Conservation (phyloP, 2,888 invertebrate genomes). For the Xanthorhoe spadicearia region DNA sequence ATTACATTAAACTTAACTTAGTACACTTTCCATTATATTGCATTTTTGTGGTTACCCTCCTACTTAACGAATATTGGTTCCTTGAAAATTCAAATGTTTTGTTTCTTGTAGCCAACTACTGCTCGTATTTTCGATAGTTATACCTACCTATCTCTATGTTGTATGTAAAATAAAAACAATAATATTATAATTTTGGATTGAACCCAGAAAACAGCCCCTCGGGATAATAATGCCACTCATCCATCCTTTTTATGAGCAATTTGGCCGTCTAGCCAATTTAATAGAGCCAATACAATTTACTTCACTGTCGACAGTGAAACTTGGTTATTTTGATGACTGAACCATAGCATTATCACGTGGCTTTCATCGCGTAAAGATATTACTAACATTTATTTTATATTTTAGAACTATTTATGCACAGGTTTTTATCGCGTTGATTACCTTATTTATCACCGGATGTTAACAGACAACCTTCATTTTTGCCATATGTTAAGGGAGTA, state of each 20-base stretch:
- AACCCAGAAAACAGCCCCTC: constrained; percentile 2
- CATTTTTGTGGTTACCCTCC: neutral
- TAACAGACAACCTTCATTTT: no score
- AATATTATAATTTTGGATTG: neutral
- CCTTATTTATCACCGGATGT: no score
- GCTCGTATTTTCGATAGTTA: no score
- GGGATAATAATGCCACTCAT: constrained; percentile 36
- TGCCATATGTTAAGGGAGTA: no score
- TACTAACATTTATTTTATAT: no score
- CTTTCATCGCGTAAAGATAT: no score
- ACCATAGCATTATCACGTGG: neutral
- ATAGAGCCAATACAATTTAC: constrained; percentile 34
- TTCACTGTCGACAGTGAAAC: constrained; percentile 8
- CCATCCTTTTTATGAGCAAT: constrained; percentile 45
- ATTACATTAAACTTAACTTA: no score
- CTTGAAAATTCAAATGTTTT: neutral
- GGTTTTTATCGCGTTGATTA: no score
- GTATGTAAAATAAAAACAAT: no score
- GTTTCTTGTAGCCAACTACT: neutral
- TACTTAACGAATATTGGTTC: neutral
- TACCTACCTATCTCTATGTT: no score
- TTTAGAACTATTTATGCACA: no score
- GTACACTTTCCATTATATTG: neutral
- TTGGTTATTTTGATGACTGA: constrained; percentile 2
- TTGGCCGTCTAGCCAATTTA: constrained; percentile 40